phyloP scores from a whole-genome alignment of 1,140 invertebrate species.

The Meloidogyne floridensis region DNA sequence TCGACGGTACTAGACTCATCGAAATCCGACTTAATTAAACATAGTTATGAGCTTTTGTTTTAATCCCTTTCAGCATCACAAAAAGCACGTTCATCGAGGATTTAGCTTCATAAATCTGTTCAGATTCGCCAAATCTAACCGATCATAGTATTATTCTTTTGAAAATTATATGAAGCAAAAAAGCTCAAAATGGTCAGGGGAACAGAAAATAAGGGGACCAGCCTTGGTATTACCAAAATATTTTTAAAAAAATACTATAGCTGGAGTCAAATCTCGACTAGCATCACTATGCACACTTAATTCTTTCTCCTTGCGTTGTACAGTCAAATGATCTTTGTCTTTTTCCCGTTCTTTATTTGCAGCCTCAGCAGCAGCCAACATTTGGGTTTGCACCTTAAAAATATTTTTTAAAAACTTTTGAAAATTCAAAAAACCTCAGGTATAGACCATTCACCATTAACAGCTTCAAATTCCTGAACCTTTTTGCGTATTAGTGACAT shows the following conservation, averaged over 20 bases:
- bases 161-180: too few species aligned
- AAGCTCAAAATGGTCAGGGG: too few species aligned
- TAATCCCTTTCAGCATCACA: too few species aligned
- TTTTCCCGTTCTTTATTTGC: constrained; percentile 14
- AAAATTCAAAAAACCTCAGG: constrained; percentile 69
- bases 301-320: constrained; percentile 20
- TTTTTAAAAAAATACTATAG: background rate
- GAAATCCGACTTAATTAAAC: too few species aligned
- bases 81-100: too few species aligned
- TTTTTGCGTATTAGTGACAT: constrained; percentile 88
- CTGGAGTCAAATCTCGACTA: constrained; percentile 39
- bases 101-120: too few species aligned
- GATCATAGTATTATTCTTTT: too few species aligned
- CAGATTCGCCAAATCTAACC: too few species aligned
- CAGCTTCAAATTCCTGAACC: constrained; percentile 89
- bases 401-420: background rate
- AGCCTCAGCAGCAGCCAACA: constrained; percentile 70
- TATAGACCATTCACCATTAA: constrained; percentile 97
- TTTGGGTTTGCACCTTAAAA: constrained; percentile 39
- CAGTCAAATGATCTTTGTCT: background rate
- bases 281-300: background rate
- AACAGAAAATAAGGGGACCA: too few species aligned
- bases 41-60: too few species aligned
- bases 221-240: background rate
- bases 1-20: too few species aligned